Conservation (phyloP, 2,797 vertebrate species). For the Rhynchotus rufescens region DNA sequence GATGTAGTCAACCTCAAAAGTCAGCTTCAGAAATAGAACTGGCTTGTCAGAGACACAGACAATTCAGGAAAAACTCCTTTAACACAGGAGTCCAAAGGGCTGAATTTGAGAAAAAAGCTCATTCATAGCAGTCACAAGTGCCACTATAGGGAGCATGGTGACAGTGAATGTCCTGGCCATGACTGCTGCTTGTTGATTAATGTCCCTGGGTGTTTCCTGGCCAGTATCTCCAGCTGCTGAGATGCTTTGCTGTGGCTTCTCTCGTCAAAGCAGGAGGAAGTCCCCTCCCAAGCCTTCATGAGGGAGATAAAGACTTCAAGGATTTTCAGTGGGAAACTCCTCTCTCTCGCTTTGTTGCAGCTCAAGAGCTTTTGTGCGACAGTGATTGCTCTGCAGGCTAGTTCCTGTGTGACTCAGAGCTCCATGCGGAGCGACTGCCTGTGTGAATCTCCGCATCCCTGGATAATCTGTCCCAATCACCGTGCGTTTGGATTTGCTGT, state of each 20-base stretch:
- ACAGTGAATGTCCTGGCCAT: not conserved
- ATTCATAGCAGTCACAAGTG: not conserved
- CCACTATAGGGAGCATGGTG: not conserved
- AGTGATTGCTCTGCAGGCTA: slow-evolving; percentile 20
- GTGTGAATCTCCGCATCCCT: not conserved
- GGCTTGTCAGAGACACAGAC: not conserved
- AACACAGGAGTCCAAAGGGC: not conserved
- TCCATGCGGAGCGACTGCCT: not conserved
- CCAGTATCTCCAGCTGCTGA: not conserved
- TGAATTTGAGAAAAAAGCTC: slow-evolving; percentile 38
- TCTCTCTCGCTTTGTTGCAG: slow-evolving; percentile 7
- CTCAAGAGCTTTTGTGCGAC: not conserved
- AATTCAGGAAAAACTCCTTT: not conserved
- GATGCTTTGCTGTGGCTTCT: not conserved
- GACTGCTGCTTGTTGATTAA: not conserved
- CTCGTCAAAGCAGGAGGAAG: slow-evolving; percentile 18
- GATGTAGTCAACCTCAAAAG: not conserved
- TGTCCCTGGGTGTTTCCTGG: not conserved
- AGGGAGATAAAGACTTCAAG: slow-evolving; percentile 21
- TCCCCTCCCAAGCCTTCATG: slow-evolving; percentile 1
- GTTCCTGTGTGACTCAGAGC: slow-evolving; percentile 38
- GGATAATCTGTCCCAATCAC: not conserved
- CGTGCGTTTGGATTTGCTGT: not conserved
- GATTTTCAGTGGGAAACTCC: not conserved
- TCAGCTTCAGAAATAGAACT: not conserved